These are phyloP conservation scores for Cnemophilus loriae DNA, from an alignment of 2,113 vertebrate species.

Conservation along the genomic window DNA sequence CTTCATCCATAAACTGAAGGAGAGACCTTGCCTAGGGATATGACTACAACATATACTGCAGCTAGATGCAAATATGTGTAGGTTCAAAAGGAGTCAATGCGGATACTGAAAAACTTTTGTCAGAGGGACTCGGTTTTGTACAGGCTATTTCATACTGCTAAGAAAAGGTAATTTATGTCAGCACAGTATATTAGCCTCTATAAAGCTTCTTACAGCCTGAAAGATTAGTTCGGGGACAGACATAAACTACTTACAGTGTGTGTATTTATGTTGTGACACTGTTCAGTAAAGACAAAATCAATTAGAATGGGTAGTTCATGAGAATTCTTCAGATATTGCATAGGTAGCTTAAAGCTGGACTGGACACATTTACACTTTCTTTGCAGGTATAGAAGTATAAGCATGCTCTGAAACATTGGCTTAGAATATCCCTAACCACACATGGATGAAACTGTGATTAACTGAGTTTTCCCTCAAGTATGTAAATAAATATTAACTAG, in stretches of 20 bases:
- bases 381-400: background rate
- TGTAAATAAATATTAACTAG: background rate
- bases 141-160: background rate
- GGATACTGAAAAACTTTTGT: background rate
- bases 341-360: background rate
- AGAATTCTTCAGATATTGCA: background rate
- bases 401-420: background rate
- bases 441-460: background rate
- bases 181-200: background rate
- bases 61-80: background rate
- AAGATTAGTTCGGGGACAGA: background rate
- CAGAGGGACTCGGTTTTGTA: background rate
- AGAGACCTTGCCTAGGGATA: background rate
- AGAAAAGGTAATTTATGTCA: background rate
- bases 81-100: background rate
- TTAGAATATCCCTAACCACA: background rate
- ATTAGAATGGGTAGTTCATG: background rate
- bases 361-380: background rate
- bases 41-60: background rate
- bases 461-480: background rate
- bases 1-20: background rate
- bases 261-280: background rate
- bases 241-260: background rate
- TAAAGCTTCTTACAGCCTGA: background rate
- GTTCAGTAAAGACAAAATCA: background rate